These are phyloP conservation scores for Hyposoter dolosus DNA, from an alignment of 2,888 invertebrate genomes.

Conservation along the genomic window DNA sequence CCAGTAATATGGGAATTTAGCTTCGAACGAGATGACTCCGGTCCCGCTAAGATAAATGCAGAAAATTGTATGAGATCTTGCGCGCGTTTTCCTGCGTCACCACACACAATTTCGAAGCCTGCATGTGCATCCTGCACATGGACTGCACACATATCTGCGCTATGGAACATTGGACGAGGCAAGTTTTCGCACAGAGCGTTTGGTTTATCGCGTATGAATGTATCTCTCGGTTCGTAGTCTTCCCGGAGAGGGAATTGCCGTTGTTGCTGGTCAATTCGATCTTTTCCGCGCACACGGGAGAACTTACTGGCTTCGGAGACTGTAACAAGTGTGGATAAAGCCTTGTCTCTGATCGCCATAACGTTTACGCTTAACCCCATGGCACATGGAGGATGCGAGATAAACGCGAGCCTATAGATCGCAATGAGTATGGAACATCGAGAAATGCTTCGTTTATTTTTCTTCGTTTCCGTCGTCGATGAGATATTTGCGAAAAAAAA, in stretches of 20 bases:
- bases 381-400: constrained; percentile 46
- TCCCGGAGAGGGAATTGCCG: constrained; percentile 50
- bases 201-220: constrained; percentile 57
- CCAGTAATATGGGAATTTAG: constrained; percentile 44
- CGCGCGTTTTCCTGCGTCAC: constrained; percentile 25
- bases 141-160: not conserved
- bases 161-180: constrained; percentile 1
- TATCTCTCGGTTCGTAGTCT: constrained; percentile 42
- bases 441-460: not conserved
- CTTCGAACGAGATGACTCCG: constrained; percentile 53
- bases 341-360: constrained; percentile 44
- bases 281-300: constrained; percentile 43
- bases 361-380: constrained; percentile 54
- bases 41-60: constrained; percentile 54
- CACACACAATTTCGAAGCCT: not conserved
- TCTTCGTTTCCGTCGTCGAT: not conserved
- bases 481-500: not conserved
- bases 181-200: constrained; percentile 21
- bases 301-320: constrained; percentile 13
- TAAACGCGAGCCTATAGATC: constrained; percentile 38
- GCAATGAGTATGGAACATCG: constrained; percentile 31
- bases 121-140: no score
- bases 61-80: constrained; percentile 58
- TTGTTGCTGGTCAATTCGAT: constrained; percentile 42
- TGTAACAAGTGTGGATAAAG: constrained; percentile 35